Conservation (phyloP, 2,113 vertebrate genomes). For the Cryptoleucopteryx plumbea region DNA sequence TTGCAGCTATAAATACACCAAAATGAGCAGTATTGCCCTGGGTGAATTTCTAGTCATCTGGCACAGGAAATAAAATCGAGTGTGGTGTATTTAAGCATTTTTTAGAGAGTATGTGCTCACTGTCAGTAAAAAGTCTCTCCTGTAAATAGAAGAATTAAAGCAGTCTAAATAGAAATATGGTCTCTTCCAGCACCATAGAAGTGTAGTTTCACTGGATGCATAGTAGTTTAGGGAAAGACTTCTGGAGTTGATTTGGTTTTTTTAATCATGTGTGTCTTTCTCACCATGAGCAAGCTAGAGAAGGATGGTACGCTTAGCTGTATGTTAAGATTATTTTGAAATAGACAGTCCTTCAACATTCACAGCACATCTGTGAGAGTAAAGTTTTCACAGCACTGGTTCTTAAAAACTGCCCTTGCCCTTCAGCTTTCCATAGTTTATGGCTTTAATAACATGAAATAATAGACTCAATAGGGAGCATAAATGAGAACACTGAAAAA, state of each 20-base stretch:
- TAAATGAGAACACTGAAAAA: slow-evolving; percentile 38
- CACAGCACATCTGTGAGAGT: background rate
- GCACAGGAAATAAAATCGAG: background rate
- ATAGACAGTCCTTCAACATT: background rate
- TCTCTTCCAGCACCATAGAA: background rate
- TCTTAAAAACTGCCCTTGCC: slow-evolving; percentile 23
- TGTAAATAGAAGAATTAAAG: background rate
- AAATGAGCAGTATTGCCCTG: background rate
- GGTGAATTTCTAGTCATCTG: background rate
- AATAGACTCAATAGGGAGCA: slow-evolving; percentile 28
- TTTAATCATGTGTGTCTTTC: background rate
- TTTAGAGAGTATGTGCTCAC: background rate
- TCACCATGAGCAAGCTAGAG: background rate
- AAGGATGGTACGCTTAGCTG: background rate
- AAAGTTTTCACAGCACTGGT: background rate
- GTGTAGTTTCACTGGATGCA: background rate
- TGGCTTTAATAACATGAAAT: slow-evolving; percentile 42
- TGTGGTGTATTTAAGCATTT: background rate
- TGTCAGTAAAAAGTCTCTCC: background rate
- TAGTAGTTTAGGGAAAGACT: background rate
- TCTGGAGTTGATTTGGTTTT: background rate
- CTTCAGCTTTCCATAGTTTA: slow-evolving; percentile 1
- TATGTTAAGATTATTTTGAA: background rate
- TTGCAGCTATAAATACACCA: background rate
- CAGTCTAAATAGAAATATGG: background rate